phyloP scores from a whole-genome alignment of 2,797 vertebrate genomes.

The Acanthurus leucopareius region DNA sequence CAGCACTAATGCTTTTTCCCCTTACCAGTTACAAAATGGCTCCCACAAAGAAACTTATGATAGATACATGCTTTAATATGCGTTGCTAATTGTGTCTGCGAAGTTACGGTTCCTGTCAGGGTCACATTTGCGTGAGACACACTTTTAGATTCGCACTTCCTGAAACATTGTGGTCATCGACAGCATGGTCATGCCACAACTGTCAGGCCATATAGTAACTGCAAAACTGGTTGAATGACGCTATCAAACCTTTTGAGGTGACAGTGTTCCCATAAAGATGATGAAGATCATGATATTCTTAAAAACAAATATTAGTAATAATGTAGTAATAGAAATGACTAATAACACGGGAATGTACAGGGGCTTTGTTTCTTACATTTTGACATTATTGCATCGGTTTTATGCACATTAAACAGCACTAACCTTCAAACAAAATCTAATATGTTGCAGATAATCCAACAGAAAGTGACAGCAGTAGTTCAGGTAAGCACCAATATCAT shows the following conservation, averaged over 20 bases:
- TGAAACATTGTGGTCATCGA: background rate
- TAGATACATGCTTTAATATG: background rate
- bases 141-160: background rate
- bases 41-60: background rate
- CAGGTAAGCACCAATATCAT: slow-evolving; percentile 65
- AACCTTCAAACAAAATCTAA: slow-evolving; percentile 7
- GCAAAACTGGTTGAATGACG: background rate
- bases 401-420: background rate
- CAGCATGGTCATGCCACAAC: background rate
- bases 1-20: background rate
- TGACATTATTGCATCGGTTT: slow-evolving; percentile 1
- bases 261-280: background rate
- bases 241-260: slow-evolving; percentile 6
- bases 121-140: background rate
- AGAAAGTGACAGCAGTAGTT: slow-evolving; percentile 74
- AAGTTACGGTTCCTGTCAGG: background rate
- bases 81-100: slow-evolving; percentile 7
- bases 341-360: slow-evolving; percentile 5
- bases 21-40: background rate
- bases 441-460: slow-evolving; percentile 70
- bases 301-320: background rate
- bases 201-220: background rate
- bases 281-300: background rate
- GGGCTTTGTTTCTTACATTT: background rate
- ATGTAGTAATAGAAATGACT: slow-evolving; percentile 1